phyloP scores from a whole-genome alignment of 2,113 vertebrate species.

The Brachyistius frenatus region DNA sequence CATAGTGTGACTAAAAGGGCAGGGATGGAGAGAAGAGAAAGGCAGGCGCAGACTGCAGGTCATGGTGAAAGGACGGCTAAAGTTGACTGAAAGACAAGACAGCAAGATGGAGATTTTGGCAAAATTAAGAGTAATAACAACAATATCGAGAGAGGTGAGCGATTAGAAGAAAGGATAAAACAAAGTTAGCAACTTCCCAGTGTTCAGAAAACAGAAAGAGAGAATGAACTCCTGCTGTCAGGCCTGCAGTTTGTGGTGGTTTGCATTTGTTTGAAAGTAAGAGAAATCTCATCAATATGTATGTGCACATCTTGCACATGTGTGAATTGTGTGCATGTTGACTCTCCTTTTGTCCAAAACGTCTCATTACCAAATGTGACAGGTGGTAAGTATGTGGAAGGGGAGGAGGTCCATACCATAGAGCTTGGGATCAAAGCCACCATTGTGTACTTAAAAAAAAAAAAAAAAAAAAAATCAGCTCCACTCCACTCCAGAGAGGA shows the following conservation, averaged over 20 bases:
- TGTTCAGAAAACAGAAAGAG: slow-evolving; percentile 1
- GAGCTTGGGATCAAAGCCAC: slow-evolving; percentile 57
- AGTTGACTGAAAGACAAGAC: background rate
- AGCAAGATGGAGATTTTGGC: background rate
- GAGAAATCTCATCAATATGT: slow-evolving; percentile 54
- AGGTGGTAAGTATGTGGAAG: background rate
- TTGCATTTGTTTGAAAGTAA: slow-evolving; percentile 10
- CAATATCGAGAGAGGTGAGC: slow-evolving; percentile 4
- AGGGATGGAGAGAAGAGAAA: slow-evolving; percentile 26
- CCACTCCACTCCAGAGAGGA: slow-evolving; percentile 59
- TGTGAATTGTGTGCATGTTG: slow-evolving; percentile 30
- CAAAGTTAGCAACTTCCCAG: slow-evolving; percentile 2
- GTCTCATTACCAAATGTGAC: slow-evolving; percentile 51
- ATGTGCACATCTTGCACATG: slow-evolving; percentile 29
- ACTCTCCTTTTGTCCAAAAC: slow-evolving; percentile 44
- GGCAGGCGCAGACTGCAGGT: slow-evolving; percentile 10
- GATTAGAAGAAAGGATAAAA: background rate
- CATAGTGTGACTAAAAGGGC: slow-evolving; percentile 43
- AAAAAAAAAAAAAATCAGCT: slow-evolving; percentile 22
- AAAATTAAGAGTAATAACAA: background rate
- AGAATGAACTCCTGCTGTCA: background rate
- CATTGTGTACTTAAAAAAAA: slow-evolving; percentile 28
- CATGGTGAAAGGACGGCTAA: background rate
- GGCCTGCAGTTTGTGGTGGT: background rate
- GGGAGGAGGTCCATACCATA: background rate